phyloP scores from a whole-genome alignment of 2,797 vertebrate genomes.

The Merluccius polli region DNA sequence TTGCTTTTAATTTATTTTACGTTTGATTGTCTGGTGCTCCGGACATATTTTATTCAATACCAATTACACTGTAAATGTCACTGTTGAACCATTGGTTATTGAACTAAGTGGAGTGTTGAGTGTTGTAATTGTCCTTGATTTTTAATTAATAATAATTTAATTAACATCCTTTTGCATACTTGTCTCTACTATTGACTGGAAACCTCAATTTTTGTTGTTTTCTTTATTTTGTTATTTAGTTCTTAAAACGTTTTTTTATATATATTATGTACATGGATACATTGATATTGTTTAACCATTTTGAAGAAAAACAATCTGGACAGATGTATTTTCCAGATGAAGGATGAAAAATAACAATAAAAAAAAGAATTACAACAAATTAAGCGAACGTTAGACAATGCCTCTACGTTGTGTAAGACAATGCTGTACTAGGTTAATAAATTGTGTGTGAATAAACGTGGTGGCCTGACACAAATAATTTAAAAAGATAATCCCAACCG shows the following conservation, averaged over 20 bases:
- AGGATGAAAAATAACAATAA: conserved; percentile 10
- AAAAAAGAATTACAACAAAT: conserved; percentile 24
- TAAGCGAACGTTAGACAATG: conserved; percentile 52
- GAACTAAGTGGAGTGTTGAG: conserved; percentile 71
- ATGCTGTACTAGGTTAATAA: conserved; percentile 59
- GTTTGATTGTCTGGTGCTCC: conserved; percentile 38
- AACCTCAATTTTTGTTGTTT: conserved; percentile 52
- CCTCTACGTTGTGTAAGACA: conserved; percentile 63
- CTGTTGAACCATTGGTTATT: conserved; percentile 62
- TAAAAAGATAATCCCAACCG: conserved; percentile 40
- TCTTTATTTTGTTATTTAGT: conserved; percentile 40
- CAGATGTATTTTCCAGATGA: conserved; percentile 49
- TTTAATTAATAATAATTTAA: conserved; percentile 67
- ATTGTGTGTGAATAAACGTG: conserved; percentile 59
- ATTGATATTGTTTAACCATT: conserved; percentile 60
- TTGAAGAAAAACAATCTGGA: conserved; percentile 45
- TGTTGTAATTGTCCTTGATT: conserved; percentile 74
- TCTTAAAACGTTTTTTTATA: conserved; percentile 51
- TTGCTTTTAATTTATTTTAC: conserved; percentile 46
- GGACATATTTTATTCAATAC: conserved; percentile 51
- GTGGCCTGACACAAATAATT: conserved; percentile 38
- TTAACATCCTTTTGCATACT: conserved; percentile 64
- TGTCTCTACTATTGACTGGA: conserved; percentile 66
- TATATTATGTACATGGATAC: conserved; percentile 64
- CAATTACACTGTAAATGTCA: conserved; percentile 70